Evolutionary conservation across 2,888 invertebrate genomes (phyloP), one percentile per base, ranked within the genome.

Genomic region (Epirrita christyi): DNA sequence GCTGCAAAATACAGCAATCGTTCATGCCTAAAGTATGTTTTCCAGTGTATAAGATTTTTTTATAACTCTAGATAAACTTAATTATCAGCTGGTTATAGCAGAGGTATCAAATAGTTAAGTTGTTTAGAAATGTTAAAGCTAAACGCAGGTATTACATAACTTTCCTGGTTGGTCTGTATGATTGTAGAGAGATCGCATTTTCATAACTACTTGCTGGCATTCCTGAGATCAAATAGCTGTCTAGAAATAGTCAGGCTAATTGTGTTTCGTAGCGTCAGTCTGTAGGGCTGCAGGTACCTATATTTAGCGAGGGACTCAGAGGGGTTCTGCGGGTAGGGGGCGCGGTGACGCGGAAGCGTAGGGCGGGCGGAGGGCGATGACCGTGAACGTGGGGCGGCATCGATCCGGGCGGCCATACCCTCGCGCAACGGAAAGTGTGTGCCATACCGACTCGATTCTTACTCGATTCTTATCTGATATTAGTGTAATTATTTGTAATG

Each of bases 361-460:
- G 89, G 90, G 91, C 90, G 91, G 91, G 89, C 87, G 89, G 86
- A 91, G 92, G 92, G 88, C 92, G 92, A 80, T 91, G 92, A 92
- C 92, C 92, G 92, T 91, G 92, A 91, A 91, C 89, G 84, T 88
- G 87, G 88, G 88, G 88, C 88, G 88, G 86, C 80, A 90, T 89
- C 87, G 90, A 89, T 90, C 86, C 77, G 67, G 61, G 70, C 80
- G 68, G 79, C 90, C 90, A 91, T 92, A 91, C 90, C 91, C 91
- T 92, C 90, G 90, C 91, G 88, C 90, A 92, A 92, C 83, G 83
- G 83, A 86, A 87, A 86, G 78, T 86, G 77, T 82, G 78, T 71
- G 73, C 72, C 75, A 64, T 63, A 47, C 61, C 41, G 51, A 56
- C 57, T 43, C 50, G 59, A 62, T 61, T 53, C 60, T 61, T 28